A percentile compares a stretch with the other conserved stretches of the same genome.
Evolutionary conservation across 2,113 vertebrate species (phyloP).

Genomic region (Leucoraja erinaceus): DNA sequence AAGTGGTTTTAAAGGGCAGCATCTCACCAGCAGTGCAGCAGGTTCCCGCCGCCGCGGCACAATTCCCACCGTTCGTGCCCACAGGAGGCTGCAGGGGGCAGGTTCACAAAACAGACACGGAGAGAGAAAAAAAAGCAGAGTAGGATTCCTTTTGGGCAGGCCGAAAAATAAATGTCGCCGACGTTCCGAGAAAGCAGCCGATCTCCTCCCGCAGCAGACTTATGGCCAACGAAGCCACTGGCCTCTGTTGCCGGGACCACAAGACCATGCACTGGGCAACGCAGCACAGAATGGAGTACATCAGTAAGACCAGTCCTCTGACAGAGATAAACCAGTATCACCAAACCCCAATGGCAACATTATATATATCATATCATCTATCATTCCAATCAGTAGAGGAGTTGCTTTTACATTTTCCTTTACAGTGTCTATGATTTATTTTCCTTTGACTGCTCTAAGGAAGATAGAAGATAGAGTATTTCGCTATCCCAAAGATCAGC

Average conservation of each 20-base stretch:
- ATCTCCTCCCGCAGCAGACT: conserved; percentile 69
- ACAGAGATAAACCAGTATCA: too few relatives aligned
- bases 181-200: conserved; percentile 66
- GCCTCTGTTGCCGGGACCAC: conserved; percentile 60
- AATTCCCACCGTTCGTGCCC: conserved; percentile 66
- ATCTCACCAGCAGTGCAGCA: conserved; percentile 71
- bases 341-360: too few relatives aligned
- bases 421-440: too few relatives aligned
- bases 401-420: too few relatives aligned
- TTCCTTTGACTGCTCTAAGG: too few relatives aligned
- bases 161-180: conserved; percentile 55
- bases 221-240: conserved; percentile 70
- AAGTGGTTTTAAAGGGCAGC: fast-evolving
- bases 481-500: too few relatives aligned
- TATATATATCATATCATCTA: too few relatives aligned
- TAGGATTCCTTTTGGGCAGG: conserved; percentile 70
- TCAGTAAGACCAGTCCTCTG: neutral
- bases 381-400: too few relatives aligned
- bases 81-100: conserved; percentile 65
- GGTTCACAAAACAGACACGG: conserved; percentile 77
- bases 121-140: conserved; percentile 53
- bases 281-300: fast-evolving
- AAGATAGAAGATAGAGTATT: too few relatives aligned
- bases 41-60: conserved; percentile 67
- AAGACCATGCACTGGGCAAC: conserved; percentile 60